Conservation (phyloP, 2,888 invertebrate species). For the Salticus scenicus region DNA sequence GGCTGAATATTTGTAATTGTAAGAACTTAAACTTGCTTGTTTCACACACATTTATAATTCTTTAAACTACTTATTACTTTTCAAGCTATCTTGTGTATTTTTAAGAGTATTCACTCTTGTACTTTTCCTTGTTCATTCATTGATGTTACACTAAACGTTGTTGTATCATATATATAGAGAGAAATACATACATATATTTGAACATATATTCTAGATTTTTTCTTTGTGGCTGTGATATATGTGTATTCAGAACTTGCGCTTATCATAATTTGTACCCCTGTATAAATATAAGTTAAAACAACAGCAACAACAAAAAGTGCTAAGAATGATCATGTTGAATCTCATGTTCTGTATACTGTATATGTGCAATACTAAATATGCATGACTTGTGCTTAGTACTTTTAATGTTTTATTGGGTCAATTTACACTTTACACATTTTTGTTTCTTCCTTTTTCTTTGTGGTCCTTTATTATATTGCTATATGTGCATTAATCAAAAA, state of each 20-base stretch:
- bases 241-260: constrained; percentile 44
- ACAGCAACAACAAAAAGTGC: constrained; percentile 15
- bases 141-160: background rate
- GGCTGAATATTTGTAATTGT: background rate
- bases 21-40: background rate
- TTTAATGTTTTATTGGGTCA: constrained; percentile 13
- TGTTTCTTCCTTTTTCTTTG: no score
- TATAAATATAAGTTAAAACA: constrained; percentile 28
- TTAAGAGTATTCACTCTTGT: background rate
- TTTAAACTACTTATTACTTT: background rate
- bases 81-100: background rate
- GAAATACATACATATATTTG: constrained; percentile 20
- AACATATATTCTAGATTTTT: constrained; percentile 47
- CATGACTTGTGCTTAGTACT: constrained; percentile 11
- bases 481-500: background rate
- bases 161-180: constrained; percentile 7
- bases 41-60: background rate
- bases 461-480: no score
- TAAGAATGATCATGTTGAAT: constrained; percentile 34
- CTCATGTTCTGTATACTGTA: constrained; percentile 33
- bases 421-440: constrained; percentile 8
- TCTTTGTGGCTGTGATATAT: constrained; percentile 64
- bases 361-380: constrained; percentile 15
- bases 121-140: background rate
- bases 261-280: constrained; percentile 48